These are phyloP conservation scores for Formica exsecta DNA, from an alignment of 1,140 invertebrate genomes.

Conservation along the genomic window DNA sequence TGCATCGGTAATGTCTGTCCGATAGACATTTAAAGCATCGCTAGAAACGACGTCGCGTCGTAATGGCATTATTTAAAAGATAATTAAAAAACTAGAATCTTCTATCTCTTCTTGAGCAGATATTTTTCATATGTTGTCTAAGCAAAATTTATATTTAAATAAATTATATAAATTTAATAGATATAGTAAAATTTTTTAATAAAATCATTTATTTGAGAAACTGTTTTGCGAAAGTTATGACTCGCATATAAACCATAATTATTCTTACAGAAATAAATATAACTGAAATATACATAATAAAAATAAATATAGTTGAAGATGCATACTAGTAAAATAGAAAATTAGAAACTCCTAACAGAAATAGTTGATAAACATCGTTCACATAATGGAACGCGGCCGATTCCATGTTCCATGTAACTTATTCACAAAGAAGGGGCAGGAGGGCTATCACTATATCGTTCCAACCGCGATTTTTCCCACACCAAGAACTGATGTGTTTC, in stretches of 20 bases:
- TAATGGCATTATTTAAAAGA: not conserved
- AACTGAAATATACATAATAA: not conserved
- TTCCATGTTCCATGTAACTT: slow-evolving; percentile 38
- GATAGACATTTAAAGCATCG: slow-evolving; percentile 13
- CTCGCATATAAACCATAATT: not conserved
- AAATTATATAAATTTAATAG: too few relatives aligned
- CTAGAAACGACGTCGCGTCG: not conserved
- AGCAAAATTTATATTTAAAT: too few relatives aligned
- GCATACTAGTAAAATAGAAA: slow-evolving; percentile 37
- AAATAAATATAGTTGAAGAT: not conserved
- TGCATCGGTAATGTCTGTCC: slow-evolving; percentile 49
- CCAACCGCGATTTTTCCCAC: slow-evolving; percentile 49
- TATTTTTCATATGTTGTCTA: not conserved
- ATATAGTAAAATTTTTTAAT: not conserved
- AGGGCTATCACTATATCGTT: not conserved
- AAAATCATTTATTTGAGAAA: not conserved
- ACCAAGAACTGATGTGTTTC: slow-evolving; percentile 40
- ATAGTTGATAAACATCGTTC: slow-evolving; percentile 40
- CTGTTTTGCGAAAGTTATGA: not conserved
- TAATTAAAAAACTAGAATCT: not conserved
- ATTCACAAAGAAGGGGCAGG: not conserved
- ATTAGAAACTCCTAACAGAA: not conserved
- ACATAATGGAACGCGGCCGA: not conserved
- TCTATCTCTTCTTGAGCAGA: not conserved
- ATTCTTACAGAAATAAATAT: not conserved